These are phyloP conservation scores for Mormyrus iriodes DNA, from an alignment of 2,113 vertebrate genomes.

Conservation along the genomic window DNA sequence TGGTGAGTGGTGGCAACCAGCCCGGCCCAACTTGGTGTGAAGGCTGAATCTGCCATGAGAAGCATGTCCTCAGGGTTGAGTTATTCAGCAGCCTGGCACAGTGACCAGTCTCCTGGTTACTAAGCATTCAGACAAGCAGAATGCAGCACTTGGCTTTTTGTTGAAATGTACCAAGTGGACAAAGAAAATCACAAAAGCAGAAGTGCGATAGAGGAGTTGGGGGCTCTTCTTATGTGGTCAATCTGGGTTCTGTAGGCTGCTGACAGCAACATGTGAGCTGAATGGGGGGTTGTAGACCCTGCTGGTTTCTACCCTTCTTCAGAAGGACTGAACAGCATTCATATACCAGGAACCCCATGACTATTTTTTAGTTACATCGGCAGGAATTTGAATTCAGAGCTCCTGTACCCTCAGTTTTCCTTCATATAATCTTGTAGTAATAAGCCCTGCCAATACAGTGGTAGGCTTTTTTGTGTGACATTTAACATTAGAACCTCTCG, in stretches of 20 bases:
- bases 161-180: background rate
- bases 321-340: background rate
- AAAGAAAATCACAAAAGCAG: background rate
- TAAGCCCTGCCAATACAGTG: no score
- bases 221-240: background rate
- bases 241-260: background rate
- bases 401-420: background rate
- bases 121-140: background rate
- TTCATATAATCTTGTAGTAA: no score
- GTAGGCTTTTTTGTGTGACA: no score
- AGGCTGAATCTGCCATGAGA: background rate
- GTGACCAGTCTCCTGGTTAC: background rate
- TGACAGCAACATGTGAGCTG: background rate
- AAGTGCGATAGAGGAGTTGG: background rate
- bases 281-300: background rate
- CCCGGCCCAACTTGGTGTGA: background rate
- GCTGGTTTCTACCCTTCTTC: background rate
- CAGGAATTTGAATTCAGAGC: no score
- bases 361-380: background rate
- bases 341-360: background rate
- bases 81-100: background rate
- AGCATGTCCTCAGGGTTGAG: background rate
- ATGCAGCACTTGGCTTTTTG: background rate
- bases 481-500: no score
- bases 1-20: slow-evolving; percentile 62